Evolutionary conservation across 2,797 vertebrate species (phyloP), one percentile per base, ranked within the genome.

Genomic region (Myripristis jacobus): DNA sequence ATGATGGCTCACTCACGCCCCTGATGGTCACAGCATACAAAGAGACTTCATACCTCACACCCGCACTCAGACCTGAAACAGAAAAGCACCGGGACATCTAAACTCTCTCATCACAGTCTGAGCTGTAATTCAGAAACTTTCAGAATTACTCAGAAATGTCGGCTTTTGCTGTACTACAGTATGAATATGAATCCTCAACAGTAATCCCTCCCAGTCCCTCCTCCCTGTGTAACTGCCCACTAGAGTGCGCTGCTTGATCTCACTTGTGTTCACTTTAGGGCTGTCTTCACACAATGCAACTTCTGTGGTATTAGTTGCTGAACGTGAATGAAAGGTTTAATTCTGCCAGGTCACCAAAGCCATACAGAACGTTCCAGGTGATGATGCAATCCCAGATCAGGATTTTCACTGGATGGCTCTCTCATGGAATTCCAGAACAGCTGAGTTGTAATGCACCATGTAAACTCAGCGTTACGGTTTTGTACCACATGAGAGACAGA

Each of bases 11-110:
- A 67, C 94, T 94, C 73, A 89, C 75, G 4, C 94, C 95, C 0
- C 82, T 66, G 7, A 78, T 84, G 62, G 94, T 94, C 61, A 95
- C 92, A 15, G 91, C 89, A 0, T 90, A 95, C 7, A 97, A 70
- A 0, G 82, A 94, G 61, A 95, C 62, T 0, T 85, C 88, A 64
- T 89, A 84, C 38, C 84, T 85, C 80, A 86, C 84, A 53, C 93
- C 93, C 44, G 81, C 77, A 48, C 22, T 75, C 85, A 94, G 64
- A 72, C 87, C 94, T 95, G 81, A 58, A 88, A 91, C 44, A 77
- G 70, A 6, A 50, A 2, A 25, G 27, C 21, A 52, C 43, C 31
- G 47, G 21, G 12, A 43, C 63, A 61, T 72, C 3, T 2, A 27
- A 73, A 66, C 36, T 19, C 27, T 36, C 34, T 36, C 9, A 9